Evolutionary conservation across 2,113 vertebrate genomes (phyloP).

Genomic region (Hemichromis elongatus): DNA sequence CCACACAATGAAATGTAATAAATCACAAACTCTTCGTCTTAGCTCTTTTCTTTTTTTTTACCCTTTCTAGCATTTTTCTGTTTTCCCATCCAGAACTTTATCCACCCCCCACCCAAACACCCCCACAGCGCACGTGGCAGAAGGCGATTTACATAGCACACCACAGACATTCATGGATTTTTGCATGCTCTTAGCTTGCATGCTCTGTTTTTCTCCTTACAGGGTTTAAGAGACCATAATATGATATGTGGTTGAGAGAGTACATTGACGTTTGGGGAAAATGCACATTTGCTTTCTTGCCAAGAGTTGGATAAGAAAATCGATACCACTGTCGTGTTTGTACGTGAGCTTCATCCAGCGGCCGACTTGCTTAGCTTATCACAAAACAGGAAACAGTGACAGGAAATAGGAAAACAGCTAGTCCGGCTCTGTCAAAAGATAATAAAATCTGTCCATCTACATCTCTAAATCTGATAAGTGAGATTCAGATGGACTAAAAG

Average conservation of each 20-base stretch:
- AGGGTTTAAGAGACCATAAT: not conserved
- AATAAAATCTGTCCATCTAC: not conserved
- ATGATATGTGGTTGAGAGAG: not conserved
- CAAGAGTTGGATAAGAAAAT: not conserved
- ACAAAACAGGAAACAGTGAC: not conserved
- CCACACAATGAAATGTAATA: constrained; percentile 23
- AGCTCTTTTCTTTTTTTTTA: not conserved
- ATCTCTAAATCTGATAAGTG: not conserved
- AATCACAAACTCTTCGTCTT: constrained; percentile 1
- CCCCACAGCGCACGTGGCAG: not conserved
- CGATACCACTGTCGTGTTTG: not conserved
- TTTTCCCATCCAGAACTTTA: not conserved
- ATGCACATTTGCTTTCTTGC: not conserved
- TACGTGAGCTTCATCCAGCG: not conserved
- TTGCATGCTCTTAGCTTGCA: not conserved
- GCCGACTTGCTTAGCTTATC: not conserved
- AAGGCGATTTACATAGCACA: constrained; percentile 11
- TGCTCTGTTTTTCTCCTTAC: not conserved
- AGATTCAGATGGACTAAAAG: not conserved
- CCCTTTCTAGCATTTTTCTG: not conserved
- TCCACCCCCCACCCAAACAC: not conserved
- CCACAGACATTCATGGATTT: not conserved
- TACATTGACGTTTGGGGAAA: not conserved
- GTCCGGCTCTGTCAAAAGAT: not conserved
- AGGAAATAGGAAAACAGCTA: not conserved